A percentile compares a stretch with the other conserved stretches of the same genome.
phyloP scores from a whole-genome alignment of 2,113 vertebrate species.

The Pangasianodon hypophthalmus region DNA sequence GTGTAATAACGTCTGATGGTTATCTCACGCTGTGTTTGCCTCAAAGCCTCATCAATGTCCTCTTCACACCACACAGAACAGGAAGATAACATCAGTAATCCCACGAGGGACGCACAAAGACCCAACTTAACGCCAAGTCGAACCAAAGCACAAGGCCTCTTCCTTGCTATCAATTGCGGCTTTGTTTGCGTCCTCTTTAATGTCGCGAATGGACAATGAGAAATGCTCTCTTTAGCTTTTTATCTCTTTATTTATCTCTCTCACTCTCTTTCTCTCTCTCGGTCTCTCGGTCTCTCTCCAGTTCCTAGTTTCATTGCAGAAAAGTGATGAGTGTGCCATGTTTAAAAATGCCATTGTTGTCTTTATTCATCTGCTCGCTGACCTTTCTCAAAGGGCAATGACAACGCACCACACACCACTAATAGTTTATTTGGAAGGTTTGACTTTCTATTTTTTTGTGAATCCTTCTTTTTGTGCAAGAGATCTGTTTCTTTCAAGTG shows the following conservation, averaged over 20 bases:
- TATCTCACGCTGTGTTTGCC: slow-evolving; percentile 26
- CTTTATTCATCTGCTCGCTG: neutral
- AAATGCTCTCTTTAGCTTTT: neutral
- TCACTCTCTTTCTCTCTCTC: neutral
- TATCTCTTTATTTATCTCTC: neutral
- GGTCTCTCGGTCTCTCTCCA: neutral
- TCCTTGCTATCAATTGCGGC: neutral
- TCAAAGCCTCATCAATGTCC: slow-evolving; percentile 1
- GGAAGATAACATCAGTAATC: slow-evolving; percentile 33
- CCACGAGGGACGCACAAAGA: slow-evolving; percentile 30
- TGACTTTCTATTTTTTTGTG: neutral
- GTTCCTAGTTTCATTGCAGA: neutral
- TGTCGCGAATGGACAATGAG: neutral
- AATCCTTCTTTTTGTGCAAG: neutral
- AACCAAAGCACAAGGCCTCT: neutral
- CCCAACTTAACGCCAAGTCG: neutral
- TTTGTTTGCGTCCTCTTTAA: slow-evolving; percentile 21
- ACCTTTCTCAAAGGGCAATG: neutral
- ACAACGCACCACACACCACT: neutral
- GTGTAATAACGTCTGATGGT: slow-evolving; percentile 34
- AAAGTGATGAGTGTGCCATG: neutral
- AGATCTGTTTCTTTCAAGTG: neutral
- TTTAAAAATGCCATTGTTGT: neutral
- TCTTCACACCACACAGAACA: slow-evolving; percentile 26
- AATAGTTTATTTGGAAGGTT: neutral